Evolutionary conservation across 1,140 invertebrate species (phyloP).

Genomic region (Lethrus apterus): DNA sequence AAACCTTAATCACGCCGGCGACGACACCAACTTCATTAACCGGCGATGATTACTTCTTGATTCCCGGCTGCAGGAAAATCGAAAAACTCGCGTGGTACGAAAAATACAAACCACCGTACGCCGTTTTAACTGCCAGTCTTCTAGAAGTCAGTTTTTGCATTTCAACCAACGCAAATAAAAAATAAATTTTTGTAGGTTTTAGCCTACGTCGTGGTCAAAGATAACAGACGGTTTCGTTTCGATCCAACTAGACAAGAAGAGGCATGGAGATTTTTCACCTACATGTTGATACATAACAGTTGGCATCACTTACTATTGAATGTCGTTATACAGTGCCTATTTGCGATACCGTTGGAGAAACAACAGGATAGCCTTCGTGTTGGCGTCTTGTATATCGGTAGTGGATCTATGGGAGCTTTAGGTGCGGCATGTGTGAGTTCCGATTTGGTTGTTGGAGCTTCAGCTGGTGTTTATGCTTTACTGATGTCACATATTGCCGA

Average conservation of each 20-base stretch:
- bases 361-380: conserved; percentile 77
- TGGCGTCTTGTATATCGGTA: conserved; percentile 59
- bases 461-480: conserved; percentile 89
- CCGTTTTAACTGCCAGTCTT: conserved; percentile 24
- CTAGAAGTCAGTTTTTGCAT: conserved; percentile 22
- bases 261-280: conserved; percentile 71
- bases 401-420: conserved; percentile 62
- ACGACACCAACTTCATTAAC: conserved; percentile 22
- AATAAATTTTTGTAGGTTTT: conserved; percentile 41
- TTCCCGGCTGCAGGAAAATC: conserved; percentile 13
- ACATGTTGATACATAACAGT: conserved; percentile 78
- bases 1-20: conserved; percentile 14
- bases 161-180: not conserved
- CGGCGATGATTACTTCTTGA: conserved; percentile 22
- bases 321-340: conserved; percentile 56
- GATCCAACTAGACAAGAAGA: conserved; percentile 59
- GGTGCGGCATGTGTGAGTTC: conserved; percentile 76
- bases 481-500: conserved; percentile 87
- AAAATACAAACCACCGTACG: conserved; percentile 21
- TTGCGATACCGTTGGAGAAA: conserved; percentile 67
- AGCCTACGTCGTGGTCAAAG: conserved; percentile 44
- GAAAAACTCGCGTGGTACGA: conserved; percentile 16
- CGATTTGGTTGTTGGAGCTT: conserved; percentile 77
- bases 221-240: conserved; percentile 55
- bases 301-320: conserved; percentile 53